Evolutionary conservation across 2,888 invertebrate species (phyloP), one percentile per base, ranked within the genome.

Genomic region (Cepaea hortensis): DNA sequence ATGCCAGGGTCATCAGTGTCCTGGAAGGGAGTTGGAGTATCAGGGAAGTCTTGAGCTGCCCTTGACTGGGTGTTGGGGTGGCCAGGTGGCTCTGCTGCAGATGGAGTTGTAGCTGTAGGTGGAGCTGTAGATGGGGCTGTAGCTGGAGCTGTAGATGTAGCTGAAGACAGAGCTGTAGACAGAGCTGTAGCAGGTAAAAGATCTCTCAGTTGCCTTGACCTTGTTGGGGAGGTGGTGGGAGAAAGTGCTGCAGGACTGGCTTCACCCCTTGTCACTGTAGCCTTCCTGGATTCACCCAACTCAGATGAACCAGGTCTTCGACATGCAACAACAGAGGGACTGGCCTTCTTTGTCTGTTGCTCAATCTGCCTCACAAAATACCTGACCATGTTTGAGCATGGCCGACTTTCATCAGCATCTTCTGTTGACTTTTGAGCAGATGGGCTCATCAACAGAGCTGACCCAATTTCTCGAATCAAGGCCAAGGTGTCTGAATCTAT

Each of bases 401-500:
- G 15, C 15, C n/a, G 6, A 11, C 61, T 70, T 23, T 65, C 81
- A 11, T 90, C 88, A 61, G 87, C 89, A 70, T 75, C 73, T 11
- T 88, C 81, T 5, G 83, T 88, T n/a, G 77, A 18, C 18, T 75
- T 65, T 7, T 87, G 61, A 85, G 89, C 90, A 15, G 90, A 88
- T 35, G 92, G 92, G 87, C 90, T 91, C 81, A 91, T 91, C 68
- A 91, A 85, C 48, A 92, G 88, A 15, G 91, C 91, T 6, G 91
- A 91, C 9, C 93, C 93, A 50, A 92, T 91, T 79, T 92, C 91
- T 76, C 92, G 85, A 55, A 92, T 92, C n/a, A 92, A 85, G 13
- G 91, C 90, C 77, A 92, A 88, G 50, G 91, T 92, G 76, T 91
- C 90, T 15, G 88, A 75, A 86, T 92, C 91, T 87, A 92, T 90